Evolutionary conservation across 92 coral and sea anemone species (phyloP).

Genomic region (Zoanthus gigantus): DNA sequence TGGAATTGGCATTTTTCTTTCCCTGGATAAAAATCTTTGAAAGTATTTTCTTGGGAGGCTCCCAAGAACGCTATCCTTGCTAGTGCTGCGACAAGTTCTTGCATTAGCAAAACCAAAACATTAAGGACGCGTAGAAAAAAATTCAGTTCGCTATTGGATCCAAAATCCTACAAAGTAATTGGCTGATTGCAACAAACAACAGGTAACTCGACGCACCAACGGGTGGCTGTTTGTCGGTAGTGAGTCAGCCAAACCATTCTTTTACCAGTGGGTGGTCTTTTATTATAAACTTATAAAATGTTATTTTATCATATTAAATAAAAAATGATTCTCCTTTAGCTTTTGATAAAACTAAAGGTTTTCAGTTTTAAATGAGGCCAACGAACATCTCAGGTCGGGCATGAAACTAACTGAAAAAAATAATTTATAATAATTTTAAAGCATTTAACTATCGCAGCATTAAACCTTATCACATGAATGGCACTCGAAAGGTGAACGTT

Average conservation of each 20-base stretch:
- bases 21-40: conserved; percentile 6
- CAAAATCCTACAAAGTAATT: not conserved
- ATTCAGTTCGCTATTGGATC: conserved; percentile 12
- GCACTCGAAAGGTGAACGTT: too few relatives aligned
- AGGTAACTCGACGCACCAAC: conserved; percentile 30
- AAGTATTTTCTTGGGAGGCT: not conserved
- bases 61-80: conserved; percentile 24
- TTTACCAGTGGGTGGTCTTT: conserved; percentile 20
- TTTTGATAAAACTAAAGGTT: too few relatives aligned
- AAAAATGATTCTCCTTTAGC: too few relatives aligned
- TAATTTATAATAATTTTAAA: too few relatives aligned
- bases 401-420: too few relatives aligned
- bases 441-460: too few relatives aligned
- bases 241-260: not conserved
- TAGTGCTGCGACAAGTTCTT: not conserved
- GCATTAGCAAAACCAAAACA: not conserved
- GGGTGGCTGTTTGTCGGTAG: conserved; percentile 42
- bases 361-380: too few relatives aligned
- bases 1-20: conserved; percentile 79
- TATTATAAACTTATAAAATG: too few relatives aligned
- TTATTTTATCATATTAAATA: too few relatives aligned
- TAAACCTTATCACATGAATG: too few relatives aligned
- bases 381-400: too few relatives aligned
- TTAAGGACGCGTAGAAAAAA: conserved; percentile 19
- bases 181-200: conserved; percentile 2